Base-by-base conservation (phyloP, 2,113 vertebrate species). In the Oncorhynchus kisutch region DNA sequence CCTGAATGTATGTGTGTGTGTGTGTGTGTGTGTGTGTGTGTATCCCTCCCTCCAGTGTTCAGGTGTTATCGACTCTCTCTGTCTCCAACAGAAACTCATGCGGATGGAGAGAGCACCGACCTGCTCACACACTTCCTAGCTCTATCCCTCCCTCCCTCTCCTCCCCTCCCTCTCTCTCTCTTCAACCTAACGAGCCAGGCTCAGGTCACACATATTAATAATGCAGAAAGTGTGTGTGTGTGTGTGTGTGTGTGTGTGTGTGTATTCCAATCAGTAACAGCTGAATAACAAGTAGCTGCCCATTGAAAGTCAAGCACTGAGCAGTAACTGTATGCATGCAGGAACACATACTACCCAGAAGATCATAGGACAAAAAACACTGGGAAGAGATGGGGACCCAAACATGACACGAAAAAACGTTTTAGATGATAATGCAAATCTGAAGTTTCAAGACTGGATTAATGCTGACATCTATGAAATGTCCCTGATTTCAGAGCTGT, bases 11-110 rank as follows among this genome's bases (percentile, higher is more conserved):
- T 5, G 29, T 31, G 29, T 5, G 29, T 31, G 29, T 5, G 29
- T 29, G 29, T 4, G 5, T 39, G 34, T 8, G 34, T 39, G 7
- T 8, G 34, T 39, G 34, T 8, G 34, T 16, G 5, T 16, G 1
- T 6, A 1, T 16, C 49, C 49, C 16, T 39, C 66, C 27, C 70
- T 8, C 72, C 49, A 72, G 66, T 25, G 25, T 62, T 70, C 54
- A 49, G 62, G 12, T 68, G 60, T 27, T 70, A 84, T 81, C 67
- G 67, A 81, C 67, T 7, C 64, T 72, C 49, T 27, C 48, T 34
- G 20, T 62, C 69, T 34, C 54, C 12, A 29, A 67, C 51, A 69
- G 18, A 84, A 76, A 74, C 70, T 73, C 54, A 73, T 20, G 51
- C 70, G 70, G 73, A 74, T 76, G 27, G 48, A 70, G 70, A 62